Conservation (phyloP, 2,888 invertebrate species). For the Harpalus rubripes region DNA sequence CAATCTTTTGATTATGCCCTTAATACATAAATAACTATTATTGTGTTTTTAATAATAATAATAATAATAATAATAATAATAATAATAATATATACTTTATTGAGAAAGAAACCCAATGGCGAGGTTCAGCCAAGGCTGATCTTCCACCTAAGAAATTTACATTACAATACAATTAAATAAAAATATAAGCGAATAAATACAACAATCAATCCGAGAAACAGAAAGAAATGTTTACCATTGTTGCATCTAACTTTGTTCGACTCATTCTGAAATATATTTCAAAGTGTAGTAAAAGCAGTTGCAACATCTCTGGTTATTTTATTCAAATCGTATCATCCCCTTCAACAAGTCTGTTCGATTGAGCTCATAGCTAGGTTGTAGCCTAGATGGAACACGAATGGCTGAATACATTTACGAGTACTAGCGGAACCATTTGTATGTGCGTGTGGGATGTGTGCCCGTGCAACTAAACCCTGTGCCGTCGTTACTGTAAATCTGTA, state of each 20-base stretch:
- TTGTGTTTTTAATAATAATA: too few species aligned
- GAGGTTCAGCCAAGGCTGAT: too few species aligned
- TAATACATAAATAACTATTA: too few species aligned
- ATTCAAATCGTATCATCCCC: conserved; percentile 35
- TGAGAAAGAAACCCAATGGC: too few species aligned
- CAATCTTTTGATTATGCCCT: too few species aligned
- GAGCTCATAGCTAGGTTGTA: not conserved
- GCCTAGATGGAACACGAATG: not conserved
- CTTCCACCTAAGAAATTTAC: too few species aligned
- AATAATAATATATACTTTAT: too few species aligned
- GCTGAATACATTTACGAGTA: conserved; percentile 31
- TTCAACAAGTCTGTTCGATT: conserved; percentile 32
- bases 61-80: too few species aligned
- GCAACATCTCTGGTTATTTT: conserved; percentile 33
- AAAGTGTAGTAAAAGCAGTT: not conserved
- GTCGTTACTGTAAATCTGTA: conserved; percentile 65
- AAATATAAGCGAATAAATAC: too few species aligned
- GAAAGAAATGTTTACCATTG: too few species aligned
- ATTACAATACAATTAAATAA: too few species aligned
- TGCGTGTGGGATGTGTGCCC: conserved; percentile 44
- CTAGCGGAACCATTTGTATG: conserved; percentile 28
- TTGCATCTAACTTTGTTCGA: not conserved
- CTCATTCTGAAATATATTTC: not conserved
- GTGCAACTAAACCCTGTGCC: conserved; percentile 53
- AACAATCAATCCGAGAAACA: too few species aligned